Evolutionary conservation across 2,888 invertebrate genomes (phyloP).

Genomic region (Pristionchus arcanus): DNA sequence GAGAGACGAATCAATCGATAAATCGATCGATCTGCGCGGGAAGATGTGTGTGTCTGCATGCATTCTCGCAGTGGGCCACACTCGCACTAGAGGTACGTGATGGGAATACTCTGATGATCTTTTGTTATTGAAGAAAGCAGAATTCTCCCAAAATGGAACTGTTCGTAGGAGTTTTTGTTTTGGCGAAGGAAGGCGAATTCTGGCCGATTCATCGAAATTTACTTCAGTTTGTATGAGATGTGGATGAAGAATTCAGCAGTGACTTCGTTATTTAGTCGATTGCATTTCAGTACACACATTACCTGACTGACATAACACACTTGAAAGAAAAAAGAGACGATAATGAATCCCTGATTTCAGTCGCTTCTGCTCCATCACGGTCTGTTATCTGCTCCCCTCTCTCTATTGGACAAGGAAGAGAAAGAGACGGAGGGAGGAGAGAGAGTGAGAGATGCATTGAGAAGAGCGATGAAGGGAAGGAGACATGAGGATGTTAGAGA

Average conservation of each 20-base stretch:
- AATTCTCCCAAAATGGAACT: too few species aligned
- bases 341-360: not conserved
- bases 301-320: too few species aligned
- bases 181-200: too few species aligned
- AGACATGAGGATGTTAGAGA: constrained; percentile 44
- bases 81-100: constrained; percentile 34
- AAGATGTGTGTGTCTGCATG: constrained; percentile 54
- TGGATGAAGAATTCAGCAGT: too few species aligned
- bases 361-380: constrained; percentile 52
- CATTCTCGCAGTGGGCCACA: constrained; percentile 41
- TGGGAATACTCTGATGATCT: too few species aligned
- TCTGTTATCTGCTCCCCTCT: constrained; percentile 36
- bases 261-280: too few species aligned
- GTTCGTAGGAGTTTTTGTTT: too few species aligned
- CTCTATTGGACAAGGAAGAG: not conserved
- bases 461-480: constrained; percentile 30
- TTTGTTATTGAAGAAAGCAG: too few species aligned
- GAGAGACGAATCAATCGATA: not conserved
- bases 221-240: too few species aligned
- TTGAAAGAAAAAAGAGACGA: too few species aligned
- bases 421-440: constrained; percentile 30
- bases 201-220: too few species aligned
- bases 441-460: constrained; percentile 44
- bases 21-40: constrained; percentile 39
- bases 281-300: too few species aligned